A percentile compares a stretch with the other conserved stretches of the same genome.
These are phyloP conservation scores for Leptogaster cylindrica DNA, from an alignment of 2,888 invertebrate species.

Conservation along the genomic window DNA sequence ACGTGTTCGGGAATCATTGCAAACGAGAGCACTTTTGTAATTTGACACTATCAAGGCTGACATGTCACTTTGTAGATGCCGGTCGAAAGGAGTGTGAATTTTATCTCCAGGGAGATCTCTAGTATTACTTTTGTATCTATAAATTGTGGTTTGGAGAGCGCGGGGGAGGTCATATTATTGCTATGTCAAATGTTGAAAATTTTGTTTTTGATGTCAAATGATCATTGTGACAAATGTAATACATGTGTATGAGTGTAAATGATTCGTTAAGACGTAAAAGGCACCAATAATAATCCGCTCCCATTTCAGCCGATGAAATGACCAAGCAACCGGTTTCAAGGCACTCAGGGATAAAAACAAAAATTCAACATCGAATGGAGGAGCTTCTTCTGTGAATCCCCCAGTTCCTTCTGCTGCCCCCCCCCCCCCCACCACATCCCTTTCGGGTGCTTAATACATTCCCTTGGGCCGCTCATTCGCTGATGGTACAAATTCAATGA, in stretches of 20 bases:
- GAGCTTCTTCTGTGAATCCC: too few species aligned
- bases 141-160: too few species aligned
- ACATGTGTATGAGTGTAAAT: conserved; percentile 22
- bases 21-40: not conserved
- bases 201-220: not conserved
- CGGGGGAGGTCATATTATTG: not conserved
- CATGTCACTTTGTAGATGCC: not conserved
- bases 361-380: too few species aligned
- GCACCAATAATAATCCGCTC: conserved; percentile 31
- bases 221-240: not conserved
- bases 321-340: conserved; percentile 12
- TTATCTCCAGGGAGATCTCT: not conserved
- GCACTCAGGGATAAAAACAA: not conserved
- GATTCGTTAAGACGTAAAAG: conserved; percentile 26
- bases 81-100: not conserved
- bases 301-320: not conserved
- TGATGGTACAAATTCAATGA: conserved; percentile 43
- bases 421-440: not conserved
- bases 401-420: too few species aligned
- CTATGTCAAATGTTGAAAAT: not conserved
- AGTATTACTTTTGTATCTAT: not conserved
- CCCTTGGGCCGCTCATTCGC: not conserved
- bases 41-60: not conserved
- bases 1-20: not conserved
- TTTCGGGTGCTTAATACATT: not conserved